Evolutionary conservation across 2,113 vertebrate genomes (phyloP), one percentile per base, ranked within the genome.

Genomic region (Scartelaos histophorus): DNA sequence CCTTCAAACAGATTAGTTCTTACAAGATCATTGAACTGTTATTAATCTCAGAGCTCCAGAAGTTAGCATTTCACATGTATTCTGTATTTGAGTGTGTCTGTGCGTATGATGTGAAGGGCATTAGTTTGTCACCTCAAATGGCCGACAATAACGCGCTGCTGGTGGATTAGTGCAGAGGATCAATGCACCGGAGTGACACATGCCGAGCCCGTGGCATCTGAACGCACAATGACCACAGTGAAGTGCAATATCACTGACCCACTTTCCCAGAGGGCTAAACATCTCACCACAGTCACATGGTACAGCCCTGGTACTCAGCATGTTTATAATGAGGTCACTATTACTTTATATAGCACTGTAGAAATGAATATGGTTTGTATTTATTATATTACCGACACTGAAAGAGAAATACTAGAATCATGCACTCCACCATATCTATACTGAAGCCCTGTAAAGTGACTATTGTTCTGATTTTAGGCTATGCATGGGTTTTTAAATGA

Each of bases 141-240:
- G 82, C 65, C 73, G 69, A 82, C 81, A 81, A 34, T 67, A 47
- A 75, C 60, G 79, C 70, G 74, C 69, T 70, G 81, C 73, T 53
- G 66, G 75, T 53, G 66, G 76, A 86, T 86, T 83, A 79, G 54
- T 22, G 5, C 69, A 67, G 54, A 38, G 75, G 74, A 86, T 85
- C 78, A 70, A 69, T 80, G 71, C 54, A 75, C 69, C 73, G 76
- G 75, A 67, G 66, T 6, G 58, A 68, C 79, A 70, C 45, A 43
- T 71, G 58, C 60, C 74, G 69, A 84, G 81, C 49, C 80, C 56
- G 49, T 75, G 66, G 53, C 57, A 46, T n/a, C 75, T 76, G 35
- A 45, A 11, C 12, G 49, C 67, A 54, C 54, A 77, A 43, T 46
- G 47, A 62, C 16, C 49, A n/a, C 70, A 45, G 47, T 66, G 60